Percentiles rank a stretch among this genome's conserved stretches.
Conservation (phyloP, 2,113 vertebrate genomes). For the Notechis scutatus region DNA sequence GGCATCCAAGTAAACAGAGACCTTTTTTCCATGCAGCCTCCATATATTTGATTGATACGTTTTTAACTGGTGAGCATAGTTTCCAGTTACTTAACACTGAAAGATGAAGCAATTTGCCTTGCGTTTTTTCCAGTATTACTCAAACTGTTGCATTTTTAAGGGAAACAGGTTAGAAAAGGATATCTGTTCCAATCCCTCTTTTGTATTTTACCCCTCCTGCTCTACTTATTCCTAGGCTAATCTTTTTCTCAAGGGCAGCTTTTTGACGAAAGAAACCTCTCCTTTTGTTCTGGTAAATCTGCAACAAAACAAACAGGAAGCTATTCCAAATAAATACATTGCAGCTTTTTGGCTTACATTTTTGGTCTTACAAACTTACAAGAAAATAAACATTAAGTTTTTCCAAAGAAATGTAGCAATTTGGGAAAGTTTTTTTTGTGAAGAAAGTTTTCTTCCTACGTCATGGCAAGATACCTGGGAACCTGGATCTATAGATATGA, state of each 20-base stretch:
- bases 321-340: background rate
- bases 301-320: background rate
- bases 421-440: background rate
- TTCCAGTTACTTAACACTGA: background rate
- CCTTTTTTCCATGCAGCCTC: too few species aligned
- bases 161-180: background rate
- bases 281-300: background rate
- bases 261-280: background rate
- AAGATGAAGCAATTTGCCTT: background rate
- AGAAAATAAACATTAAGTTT: background rate
- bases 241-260: background rate
- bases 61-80: background rate
- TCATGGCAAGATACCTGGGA: background rate
- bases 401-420: slow-evolving; percentile 1
- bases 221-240: background rate
- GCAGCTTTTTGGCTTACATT: background rate
- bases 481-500: background rate
- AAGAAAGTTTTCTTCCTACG: background rate
- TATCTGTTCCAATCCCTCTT: background rate
- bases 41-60: background rate
- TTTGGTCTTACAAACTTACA: background rate
- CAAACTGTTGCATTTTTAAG: background rate
- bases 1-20: too few species aligned
- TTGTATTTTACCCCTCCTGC: background rate
- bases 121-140: background rate